A percentile compares a stretch with the other conserved stretches of the same genome.
phyloP scores from a whole-genome alignment of 2,888 invertebrate genomes.

The Hedya salicella region DNA sequence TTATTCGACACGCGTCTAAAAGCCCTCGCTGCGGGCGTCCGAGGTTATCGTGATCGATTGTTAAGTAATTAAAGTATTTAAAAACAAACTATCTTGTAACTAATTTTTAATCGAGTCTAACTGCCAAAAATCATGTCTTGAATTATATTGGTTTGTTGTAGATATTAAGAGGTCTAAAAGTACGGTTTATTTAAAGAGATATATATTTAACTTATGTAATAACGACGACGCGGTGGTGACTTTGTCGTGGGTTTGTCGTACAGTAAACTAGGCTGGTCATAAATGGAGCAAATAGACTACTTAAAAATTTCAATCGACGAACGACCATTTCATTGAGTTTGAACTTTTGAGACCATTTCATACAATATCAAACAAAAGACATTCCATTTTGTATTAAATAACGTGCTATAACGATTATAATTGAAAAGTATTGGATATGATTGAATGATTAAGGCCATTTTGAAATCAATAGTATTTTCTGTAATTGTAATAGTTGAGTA shows the following conservation, averaged over 20 bases:
- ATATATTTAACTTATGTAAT: conserved; percentile 51
- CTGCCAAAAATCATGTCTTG: conserved; percentile 63
- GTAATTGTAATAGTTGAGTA: conserved; percentile 18
- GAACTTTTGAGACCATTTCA: conserved; percentile 21
- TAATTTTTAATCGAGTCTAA: conserved; percentile 52
- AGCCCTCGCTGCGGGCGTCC: conserved; percentile 31
- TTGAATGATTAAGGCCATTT: neutral
- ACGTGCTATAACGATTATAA: conserved; percentile 28
- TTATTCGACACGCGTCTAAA: conserved; percentile 32
- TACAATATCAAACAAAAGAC: conserved; percentile 59
- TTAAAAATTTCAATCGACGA: neutral
- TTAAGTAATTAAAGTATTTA: conserved; percentile 38
- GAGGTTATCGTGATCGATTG: conserved; percentile 45
- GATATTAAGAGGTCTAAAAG: conserved; percentile 47
- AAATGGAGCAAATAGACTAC: neutral
- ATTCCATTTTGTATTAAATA: conserved; percentile 55
- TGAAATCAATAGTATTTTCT: conserved; percentile 24
- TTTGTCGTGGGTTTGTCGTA: neutral
- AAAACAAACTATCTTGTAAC: conserved; percentile 38
- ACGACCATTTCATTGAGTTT: conserved; percentile 22
- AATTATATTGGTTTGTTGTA: conserved; percentile 51
- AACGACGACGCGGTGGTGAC: neutral
- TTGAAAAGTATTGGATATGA: conserved; percentile 6
- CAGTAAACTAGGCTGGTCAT: conserved; percentile 5
- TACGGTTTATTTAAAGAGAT: conserved; percentile 51